These are phyloP conservation scores for Chironomus riparius DNA, from an alignment of 2,888 invertebrate species.

Conservation along the genomic window DNA sequence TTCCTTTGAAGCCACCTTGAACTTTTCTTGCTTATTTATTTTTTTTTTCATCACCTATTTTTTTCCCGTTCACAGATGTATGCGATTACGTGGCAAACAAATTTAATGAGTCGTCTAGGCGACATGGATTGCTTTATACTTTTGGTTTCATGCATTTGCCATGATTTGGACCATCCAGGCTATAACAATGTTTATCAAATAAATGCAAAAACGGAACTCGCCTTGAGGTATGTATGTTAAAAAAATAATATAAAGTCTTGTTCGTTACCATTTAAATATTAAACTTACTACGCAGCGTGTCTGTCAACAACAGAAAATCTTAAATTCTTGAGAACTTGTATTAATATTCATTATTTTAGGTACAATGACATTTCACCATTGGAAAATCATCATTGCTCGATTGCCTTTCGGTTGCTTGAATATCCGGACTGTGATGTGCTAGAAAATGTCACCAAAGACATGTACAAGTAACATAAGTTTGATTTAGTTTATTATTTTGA, in stretches of 20 bases:
- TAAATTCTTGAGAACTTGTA: neutral
- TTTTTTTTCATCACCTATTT: neutral
- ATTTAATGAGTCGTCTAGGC: conserved; percentile 59
- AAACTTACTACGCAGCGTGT: too few species aligned
- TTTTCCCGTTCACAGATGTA: conserved; percentile 55
- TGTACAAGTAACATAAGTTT: conserved; percentile 46
- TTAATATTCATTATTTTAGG: conserved; percentile 31
- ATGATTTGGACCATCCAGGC: conserved; percentile 70
- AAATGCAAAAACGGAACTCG: conserved; percentile 73
- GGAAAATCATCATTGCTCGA: conserved; percentile 80
- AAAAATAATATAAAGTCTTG: neutral
- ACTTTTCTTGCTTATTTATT: neutral
- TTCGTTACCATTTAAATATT: neutral
- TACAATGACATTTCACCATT: conserved; percentile 80
- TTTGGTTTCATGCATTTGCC: conserved; percentile 70
- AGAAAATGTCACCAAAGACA: conserved; percentile 53
- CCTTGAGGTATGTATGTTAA: conserved; percentile 47
- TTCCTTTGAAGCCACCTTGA: neutral
- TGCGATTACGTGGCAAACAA: conserved; percentile 64
- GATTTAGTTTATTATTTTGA: too few species aligned
- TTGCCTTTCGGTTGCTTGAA: conserved; percentile 70
- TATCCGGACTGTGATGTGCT: conserved; percentile 74
- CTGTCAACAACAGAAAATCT: neutral
- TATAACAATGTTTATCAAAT: conserved; percentile 74
- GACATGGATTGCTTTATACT: conserved; percentile 67